Evolutionary conservation across 2,113 vertebrate genomes (phyloP), one percentile per base, ranked within the genome.

Genomic region (Marcusenius ussheri): DNA sequence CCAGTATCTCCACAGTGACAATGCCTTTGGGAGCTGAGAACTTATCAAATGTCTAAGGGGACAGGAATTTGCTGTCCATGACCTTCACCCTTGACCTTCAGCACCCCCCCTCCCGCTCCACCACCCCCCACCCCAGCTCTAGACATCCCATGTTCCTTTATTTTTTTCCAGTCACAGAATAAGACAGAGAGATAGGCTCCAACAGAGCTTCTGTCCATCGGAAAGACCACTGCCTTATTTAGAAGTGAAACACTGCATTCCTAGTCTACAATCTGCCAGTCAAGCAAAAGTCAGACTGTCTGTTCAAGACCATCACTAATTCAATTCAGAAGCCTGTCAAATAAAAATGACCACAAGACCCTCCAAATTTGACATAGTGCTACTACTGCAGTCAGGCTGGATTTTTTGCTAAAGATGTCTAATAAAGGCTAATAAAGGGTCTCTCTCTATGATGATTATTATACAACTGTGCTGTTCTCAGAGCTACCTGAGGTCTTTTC

Each of bases 21-120:
- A 35, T 24, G 83, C 42, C 70, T 89, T 51, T 24, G 87, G 89
- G 90, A 87, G 91, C 89, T 90, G 77, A 90, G 92, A 93, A 92
- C 24, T 49, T 90, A 47, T 87, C 27, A 31, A 88, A 70, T 27
- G 27, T 87, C 85, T 77, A 77, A 53, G 31, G 8, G 83, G 88
- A 47, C 35, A 88, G n/a, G 24, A 89, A 89, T 27, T 3, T 27
- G 42, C 42, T 74, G 39, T 31, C 45, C 45, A 50, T 88, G 56
- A 66, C 56, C 10, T 62, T 88, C 21, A 86, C 45, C 7, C 47
- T 27, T 86, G 45, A 50, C n/a, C 35, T 42, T 19, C 74, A 80
- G 9, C 70, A 13, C 66, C 66, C 27, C 27, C 80, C 35, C 15
- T 5, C 51, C 51, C 2, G 1, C 17, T 5, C 51, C 53, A 56